These are phyloP conservation scores for Tetrao urogallus DNA, from an alignment of 2,113 vertebrate genomes.

Conservation along the genomic window DNA sequence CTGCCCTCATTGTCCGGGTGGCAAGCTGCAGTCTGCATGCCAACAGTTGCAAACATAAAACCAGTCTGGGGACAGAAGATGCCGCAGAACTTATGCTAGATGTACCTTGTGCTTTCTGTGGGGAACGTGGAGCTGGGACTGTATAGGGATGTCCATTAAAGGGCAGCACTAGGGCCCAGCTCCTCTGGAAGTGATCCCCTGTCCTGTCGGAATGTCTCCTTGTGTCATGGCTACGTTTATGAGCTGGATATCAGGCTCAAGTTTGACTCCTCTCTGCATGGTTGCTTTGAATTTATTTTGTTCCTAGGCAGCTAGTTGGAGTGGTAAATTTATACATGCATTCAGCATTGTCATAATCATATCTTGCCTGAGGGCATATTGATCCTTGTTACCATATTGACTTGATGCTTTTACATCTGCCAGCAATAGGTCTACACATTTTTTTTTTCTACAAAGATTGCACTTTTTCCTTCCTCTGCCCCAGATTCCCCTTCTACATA, in stretches of 20 bases:
- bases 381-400: conserved; percentile 74
- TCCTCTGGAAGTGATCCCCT: background rate
- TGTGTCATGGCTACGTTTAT: background rate
- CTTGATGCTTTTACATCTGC: conserved; percentile 69
- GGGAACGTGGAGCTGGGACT: background rate
- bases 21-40: background rate
- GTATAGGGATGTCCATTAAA: rapidly evolving
- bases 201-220: background rate
- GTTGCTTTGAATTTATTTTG: conserved; percentile 19
- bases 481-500: conserved; percentile 1
- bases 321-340: conserved; percentile 63
- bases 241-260: background rate
- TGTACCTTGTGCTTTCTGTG: rapidly evolving
- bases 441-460: conserved; percentile 62
- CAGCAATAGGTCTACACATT: conserved; percentile 66
- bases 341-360: conserved; percentile 71
- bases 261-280: background rate
- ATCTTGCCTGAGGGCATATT: conserved; percentile 68
- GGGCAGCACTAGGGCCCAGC: rapidly evolving
- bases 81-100: background rate
- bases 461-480: conserved; percentile 62
- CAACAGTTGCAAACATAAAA: background rate
- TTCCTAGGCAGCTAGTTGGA: conserved; percentile 51
- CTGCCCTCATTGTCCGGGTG: background rate
- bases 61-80: rapidly evolving